Evolutionary conservation across 2,888 invertebrate species (phyloP), one percentile per base, ranked within the genome.

Genomic region (Acanthoscelides obtectus): DNA sequence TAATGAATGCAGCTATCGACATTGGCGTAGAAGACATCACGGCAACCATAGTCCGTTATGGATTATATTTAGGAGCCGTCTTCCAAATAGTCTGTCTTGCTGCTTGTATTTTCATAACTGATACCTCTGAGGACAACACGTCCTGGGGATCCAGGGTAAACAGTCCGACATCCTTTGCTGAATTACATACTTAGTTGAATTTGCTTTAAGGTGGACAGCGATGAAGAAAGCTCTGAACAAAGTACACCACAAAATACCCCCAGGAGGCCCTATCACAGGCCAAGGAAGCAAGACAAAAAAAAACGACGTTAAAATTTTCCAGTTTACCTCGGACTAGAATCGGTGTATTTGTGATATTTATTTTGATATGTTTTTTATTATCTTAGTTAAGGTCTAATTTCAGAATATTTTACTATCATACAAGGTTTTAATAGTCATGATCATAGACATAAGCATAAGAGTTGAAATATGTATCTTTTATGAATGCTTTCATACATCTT

Each of bases 61-160:
- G 96, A 19, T 86, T 96, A 4, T 95, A 95, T 81, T 86, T 95
- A 64, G 95, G 95, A 4, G 96, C 96, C 20, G 88, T 94, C n/a
- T 96, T 96, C 81, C 96, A 96, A 86, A 85, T 96, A 71, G 86
- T 93, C 22, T 96, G 96, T 81, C 88, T 97, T 75, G 88, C 93
- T 69, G 94, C 95, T 21, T 94, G 95, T 77, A 91, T 96, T 68
- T 89, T 94, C 73, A 88, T 94, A 73, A 91, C 92, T n/a, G 90
- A 92, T 77, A 87, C 89, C 76, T 87, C 88, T 64, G 90, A 90
- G 76, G 84, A 84, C 71, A 79, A 77, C 22, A 71, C 66, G 69
- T 82, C 77, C 72, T 84, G 82, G 79, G 83, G 81, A 74, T 82
- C 84, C 20, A 88, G 89, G 87, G 90, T 90, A 81, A 74, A 73